Evolutionary conservation across 1,140 invertebrate genomes (phyloP), one percentile per base, ranked within the genome.

Genomic region (Patella vulgata): DNA sequence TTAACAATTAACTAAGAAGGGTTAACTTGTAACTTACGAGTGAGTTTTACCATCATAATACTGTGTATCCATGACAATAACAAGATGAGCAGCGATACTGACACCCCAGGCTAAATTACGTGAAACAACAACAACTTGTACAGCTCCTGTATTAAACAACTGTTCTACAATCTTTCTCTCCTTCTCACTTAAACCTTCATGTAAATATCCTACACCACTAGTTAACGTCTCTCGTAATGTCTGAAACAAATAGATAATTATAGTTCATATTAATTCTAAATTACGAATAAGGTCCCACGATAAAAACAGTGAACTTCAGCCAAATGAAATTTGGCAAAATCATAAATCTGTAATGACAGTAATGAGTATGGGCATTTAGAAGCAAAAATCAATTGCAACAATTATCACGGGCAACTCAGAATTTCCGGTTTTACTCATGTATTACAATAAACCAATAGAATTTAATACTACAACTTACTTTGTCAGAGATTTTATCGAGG

Each of bases 11-110:
- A n/a, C n/a, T n/a, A n/a, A n/a, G n/a, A n/a, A n/a, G n/a, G n/a
- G n/a, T n/a, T n/a, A n/a, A n/a, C n/a, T 36, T 36, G 3, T 43
- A 21, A 78, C 77, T 75, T 72, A 81, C 64, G 85, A 83, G 70
- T 89, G 89, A 43, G 85, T 84, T 74, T 98, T 97, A 48, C 97
- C 98, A 85, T 99, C 97, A 84, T 99, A 99, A 70, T 89, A 89
- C 80, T 99, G 96, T 0, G 97, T 98, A 77, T 99, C 98, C 90
- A 98, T 98, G 19, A 99, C 92, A 30, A 99, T 90, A 0, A 96
- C 95, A 19, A 99, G 88, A 84, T 99, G 94, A 0, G 94, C 90
- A 50, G 89, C 89, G 30, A 98, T 92, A 33, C 91, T 91, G 47
- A 98, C 87, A 39, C 91, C 92, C 93, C 95, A 99, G 74, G 94